Percentiles rank a stretch among this genome's conserved stretches.
These are phyloP conservation scores for Parotia lawesii DNA, from an alignment of 2,113 vertebrate species.

Conservation along the genomic window DNA sequence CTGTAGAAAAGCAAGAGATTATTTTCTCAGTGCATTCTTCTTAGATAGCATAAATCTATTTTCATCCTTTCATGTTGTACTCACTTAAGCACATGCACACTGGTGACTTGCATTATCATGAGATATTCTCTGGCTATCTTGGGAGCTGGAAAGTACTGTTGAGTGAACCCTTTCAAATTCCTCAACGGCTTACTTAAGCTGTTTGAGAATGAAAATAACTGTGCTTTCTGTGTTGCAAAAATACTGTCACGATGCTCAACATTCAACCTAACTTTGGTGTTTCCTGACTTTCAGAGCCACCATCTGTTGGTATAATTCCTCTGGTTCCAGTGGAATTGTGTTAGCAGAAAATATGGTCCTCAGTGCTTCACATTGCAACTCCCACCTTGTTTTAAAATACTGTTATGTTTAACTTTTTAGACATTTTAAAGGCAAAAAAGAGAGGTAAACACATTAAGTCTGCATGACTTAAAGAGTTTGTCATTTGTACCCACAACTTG, in stretches of 20 bases:
- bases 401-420: not conserved
- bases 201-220: not conserved
- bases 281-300: constrained; percentile 26
- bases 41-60: not conserved
- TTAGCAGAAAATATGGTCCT: not conserved
- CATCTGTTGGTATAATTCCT: not conserved
- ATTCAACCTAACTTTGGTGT: constrained; percentile 8
- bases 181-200: not conserved
- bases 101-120: not conserved
- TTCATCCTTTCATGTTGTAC: not conserved
- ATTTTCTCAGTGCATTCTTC: not conserved
- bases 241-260: not conserved
- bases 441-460: not conserved
- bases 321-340: not conserved
- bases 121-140: not conserved
- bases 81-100: not conserved
- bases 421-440: not conserved
- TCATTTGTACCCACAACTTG: not conserved
- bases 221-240: constrained; percentile 2
- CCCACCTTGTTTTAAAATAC: not conserved
- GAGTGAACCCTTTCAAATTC: constrained; percentile 27
- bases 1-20: not conserved
- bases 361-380: not conserved
- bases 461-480: not conserved
- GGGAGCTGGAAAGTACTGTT: not conserved